Evolutionary conservation across 1,140 invertebrate genomes (phyloP).

Genomic region (Oedothorax gibbosus): DNA sequence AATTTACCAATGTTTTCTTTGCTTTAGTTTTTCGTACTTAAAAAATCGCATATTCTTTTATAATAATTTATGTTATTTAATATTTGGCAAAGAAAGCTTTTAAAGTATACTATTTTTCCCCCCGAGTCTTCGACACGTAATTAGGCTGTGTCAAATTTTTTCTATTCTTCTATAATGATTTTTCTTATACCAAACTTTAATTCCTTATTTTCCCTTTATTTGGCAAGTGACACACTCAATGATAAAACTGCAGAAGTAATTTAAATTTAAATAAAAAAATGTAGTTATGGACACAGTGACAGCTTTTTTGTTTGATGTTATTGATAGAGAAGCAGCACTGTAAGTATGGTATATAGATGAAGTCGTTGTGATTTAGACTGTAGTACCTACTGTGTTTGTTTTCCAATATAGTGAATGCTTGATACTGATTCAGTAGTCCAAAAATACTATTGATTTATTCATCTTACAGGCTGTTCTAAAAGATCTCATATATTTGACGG

Average conservation of each 20-base stretch:
- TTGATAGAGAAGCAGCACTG: slow-evolving; percentile 43
- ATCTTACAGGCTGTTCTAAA: background rate
- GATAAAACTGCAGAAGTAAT: slow-evolving; percentile 60
- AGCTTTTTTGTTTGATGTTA: slow-evolving; percentile 56
- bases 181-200: background rate
- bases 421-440: slow-evolving; percentile 1
- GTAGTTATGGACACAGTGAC: slow-evolving; percentile 61
- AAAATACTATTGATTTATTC: background rate
- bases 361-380: slow-evolving; percentile 51
- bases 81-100: slow-evolving; percentile 42
- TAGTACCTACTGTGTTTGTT: slow-evolving; percentile 41
- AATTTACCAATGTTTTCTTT: too few relatives aligned
- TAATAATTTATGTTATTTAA: background rate
- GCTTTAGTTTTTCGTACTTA: too few relatives aligned
- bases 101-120: slow-evolving; percentile 13
- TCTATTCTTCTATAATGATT: slow-evolving; percentile 14
- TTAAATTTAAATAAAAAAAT: slow-evolving; percentile 29
- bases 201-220: slow-evolving; percentile 29
- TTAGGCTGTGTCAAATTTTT: slow-evolving; percentile 12
- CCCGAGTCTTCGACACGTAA: background rate
- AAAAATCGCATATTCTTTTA: too few relatives aligned
- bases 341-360: slow-evolving; percentile 57
- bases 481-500: too few relatives aligned
- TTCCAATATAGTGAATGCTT: slow-evolving; percentile 32
- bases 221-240: slow-evolving; percentile 61